Evolutionary conservation across 2,113 vertebrate genomes (phyloP).

Genomic region (Sprattus sprattus): DNA sequence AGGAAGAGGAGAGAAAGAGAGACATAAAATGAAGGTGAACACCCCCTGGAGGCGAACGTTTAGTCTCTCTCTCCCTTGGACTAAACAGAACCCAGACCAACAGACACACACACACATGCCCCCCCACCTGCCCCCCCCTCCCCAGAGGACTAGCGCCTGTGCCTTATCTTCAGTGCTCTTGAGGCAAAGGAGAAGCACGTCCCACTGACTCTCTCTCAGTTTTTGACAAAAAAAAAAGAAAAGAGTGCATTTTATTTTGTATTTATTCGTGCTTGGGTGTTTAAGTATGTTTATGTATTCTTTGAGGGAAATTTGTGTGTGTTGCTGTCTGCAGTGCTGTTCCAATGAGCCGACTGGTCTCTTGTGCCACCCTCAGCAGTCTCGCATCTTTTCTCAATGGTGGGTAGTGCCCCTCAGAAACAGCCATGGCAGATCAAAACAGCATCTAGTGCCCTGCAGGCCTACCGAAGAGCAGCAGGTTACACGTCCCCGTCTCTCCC

Average conservation of each 20-base stretch:
- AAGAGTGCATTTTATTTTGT: not conserved
- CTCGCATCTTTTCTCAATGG: not conserved
- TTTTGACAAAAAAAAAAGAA: not conserved
- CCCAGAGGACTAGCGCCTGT: conserved; percentile 89
- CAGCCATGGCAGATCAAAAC: not conserved
- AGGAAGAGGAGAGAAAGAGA: not conserved
- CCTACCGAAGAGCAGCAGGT: no score
- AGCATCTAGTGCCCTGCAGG: not conserved
- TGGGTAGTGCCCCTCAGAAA: not conserved
- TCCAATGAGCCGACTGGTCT: not conserved
- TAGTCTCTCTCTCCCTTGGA: conserved; percentile 54
- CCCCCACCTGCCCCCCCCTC: not conserved
- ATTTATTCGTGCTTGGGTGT: not conserved
- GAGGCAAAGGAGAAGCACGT: conserved; percentile 99
- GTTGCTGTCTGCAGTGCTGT: not conserved
- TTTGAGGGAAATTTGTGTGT: not conserved
- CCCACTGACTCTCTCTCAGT: conserved; percentile 60
- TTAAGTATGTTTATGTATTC: not conserved
- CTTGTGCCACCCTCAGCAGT: not conserved
- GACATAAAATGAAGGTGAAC: not conserved
- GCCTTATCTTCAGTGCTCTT: conserved; percentile 96
- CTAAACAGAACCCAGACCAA: conserved; percentile 53
- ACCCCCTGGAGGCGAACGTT: not conserved
- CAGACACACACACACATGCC: not conserved
- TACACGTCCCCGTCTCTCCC: no score